These are phyloP conservation scores for Oryzias melastigma DNA, from an alignment of 2,113 vertebrate species.

Conservation along the genomic window DNA sequence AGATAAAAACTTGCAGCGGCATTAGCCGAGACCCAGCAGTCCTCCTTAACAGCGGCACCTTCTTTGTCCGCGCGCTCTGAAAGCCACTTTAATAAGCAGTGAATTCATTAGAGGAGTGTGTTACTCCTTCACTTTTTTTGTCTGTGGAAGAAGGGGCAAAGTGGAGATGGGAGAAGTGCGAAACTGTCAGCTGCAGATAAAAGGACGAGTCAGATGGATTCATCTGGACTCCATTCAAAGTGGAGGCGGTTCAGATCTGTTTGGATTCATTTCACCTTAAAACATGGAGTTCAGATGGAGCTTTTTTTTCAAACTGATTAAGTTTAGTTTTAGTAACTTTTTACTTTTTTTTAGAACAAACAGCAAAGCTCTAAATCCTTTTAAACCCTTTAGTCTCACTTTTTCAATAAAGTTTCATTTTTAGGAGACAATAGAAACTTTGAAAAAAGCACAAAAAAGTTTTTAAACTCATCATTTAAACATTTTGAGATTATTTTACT, in stretches of 20 bases:
- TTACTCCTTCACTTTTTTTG: constrained; percentile 36
- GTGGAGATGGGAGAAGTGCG: not conserved
- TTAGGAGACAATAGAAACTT: too few species aligned
- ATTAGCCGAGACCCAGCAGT: constrained; percentile 63
- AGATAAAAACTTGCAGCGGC: constrained; percentile 73
- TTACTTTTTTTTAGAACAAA: not conserved
- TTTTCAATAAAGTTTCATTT: too few species aligned
- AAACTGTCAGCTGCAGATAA: not conserved
- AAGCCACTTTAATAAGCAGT: constrained; percentile 82
- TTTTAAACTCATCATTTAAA: too few species aligned
- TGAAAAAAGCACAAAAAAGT: too few species aligned
- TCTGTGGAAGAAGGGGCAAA: constrained; percentile 70
- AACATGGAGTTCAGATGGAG: too few species aligned
- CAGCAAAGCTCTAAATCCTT: too few species aligned
- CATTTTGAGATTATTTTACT: too few species aligned
- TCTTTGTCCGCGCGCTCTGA: constrained; percentile 79
- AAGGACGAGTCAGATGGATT: not conserved
- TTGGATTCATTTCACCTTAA: too few species aligned
- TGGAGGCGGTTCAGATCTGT: too few species aligned
- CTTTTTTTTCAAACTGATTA: not conserved
- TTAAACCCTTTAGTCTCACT: too few species aligned
- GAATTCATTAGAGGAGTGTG: constrained; percentile 76
- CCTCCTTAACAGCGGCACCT: constrained; percentile 73
- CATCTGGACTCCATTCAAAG: too few species aligned
- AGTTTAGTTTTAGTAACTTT: not conserved